Percentiles rank a stretch among this genome's conserved stretches.
Conservation (phyloP, 2,113 vertebrate genomes). For the Malurus elegans region DNA sequence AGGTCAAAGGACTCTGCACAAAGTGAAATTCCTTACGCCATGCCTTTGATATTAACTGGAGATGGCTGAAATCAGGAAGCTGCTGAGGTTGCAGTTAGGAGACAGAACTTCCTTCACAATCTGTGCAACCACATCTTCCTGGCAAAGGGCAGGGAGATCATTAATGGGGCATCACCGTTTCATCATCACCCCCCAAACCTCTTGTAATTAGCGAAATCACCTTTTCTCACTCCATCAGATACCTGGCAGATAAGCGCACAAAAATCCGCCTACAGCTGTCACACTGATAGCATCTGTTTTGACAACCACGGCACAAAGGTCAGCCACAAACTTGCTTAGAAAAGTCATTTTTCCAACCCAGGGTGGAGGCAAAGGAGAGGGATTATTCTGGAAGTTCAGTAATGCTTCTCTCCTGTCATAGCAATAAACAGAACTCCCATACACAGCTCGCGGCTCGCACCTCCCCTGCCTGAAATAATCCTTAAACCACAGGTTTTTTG, state of each 20-base stretch:
- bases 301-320: not conserved
- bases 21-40: not conserved
- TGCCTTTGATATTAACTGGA: not conserved
- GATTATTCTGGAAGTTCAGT: not conserved
- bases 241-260: not conserved
- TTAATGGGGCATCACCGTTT: not conserved
- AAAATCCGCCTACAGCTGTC: not conserved
- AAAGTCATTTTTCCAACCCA: not conserved
- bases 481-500: not conserved
- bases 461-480: slow-evolving; percentile 15
- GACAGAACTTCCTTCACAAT: accelerated
- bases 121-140: not conserved
- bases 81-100: accelerated
- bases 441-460: not conserved
- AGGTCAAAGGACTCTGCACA: not conserved
- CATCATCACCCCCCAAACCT: not conserved
- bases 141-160: not conserved
- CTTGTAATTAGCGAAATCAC: not conserved
- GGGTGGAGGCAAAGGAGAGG: not conserved
- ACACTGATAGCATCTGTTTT: not conserved
- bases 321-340: not conserved
- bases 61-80: accelerated
- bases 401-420: not conserved
- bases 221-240: not conserved
- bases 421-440: not conserved